Evolutionary conservation across 2,888 invertebrate genomes (phyloP), one percentile per base, ranked within the genome.

Genomic region (Aspidiotus destructor): DNA sequence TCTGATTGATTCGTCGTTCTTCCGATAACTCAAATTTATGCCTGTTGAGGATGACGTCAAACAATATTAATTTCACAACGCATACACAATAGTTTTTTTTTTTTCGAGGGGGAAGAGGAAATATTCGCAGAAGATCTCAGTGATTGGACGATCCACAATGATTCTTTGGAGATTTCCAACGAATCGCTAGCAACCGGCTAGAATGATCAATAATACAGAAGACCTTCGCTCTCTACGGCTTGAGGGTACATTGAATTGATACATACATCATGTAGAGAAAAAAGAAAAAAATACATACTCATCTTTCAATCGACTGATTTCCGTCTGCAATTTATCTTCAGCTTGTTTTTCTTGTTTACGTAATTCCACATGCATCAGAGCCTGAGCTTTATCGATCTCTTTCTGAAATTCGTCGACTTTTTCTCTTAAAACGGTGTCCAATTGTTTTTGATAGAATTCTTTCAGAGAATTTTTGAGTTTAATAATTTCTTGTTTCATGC

Each of bases 331-430:
- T 67, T 58, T 57, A 40, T 52, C 58, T n/a, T 28, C 48, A n/a
- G 40, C 16, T 40, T 60, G 6, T 58, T 58, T 57, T 8, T 67
- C 67, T 40, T 67, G 67, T 60, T 67, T 58, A 15, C 44, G 67
- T 8, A 67, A 42, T 40, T 67, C 67, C 40, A 55, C 55, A 7
- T 58, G 57, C 67, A 67, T 67, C 10, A 58, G 44, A 28, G 55
- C 60, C 58, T 67, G 58, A 1, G 60, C 60, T 28, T 67, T 67
- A 44, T 67, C 55, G 10, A 67, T 48, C 52, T 67, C 58, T 40
- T 57, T 67, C n/a, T 71, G 71, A 57, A 70, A 71, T 42, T 71
- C 70, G 1, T 60, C 48, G 5, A 71, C 64, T 69, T 71, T 71
- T 64, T 70, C 69, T 53, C 62, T 52, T 11, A 71, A 40, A 44